phyloP scores from a whole-genome alignment of 2,888 invertebrate species.

The Hemaris fuciformis region DNA sequence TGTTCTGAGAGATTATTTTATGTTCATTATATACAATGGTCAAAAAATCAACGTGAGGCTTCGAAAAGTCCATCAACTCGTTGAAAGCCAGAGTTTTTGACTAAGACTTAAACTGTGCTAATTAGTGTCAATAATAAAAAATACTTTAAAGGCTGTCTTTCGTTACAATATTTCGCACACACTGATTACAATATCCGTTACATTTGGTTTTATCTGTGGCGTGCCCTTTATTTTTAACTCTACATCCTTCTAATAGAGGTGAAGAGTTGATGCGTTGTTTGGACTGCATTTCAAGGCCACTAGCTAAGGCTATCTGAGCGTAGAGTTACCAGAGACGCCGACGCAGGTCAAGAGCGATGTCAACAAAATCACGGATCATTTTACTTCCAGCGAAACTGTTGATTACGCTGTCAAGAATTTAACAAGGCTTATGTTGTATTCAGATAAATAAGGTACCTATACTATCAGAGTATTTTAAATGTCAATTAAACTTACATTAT shows the following conservation, averaged over 20 bases:
- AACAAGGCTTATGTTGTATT: neutral
- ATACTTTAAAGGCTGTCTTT: neutral
- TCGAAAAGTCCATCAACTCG: too few species aligned
- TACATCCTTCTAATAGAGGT: slow-evolving; percentile 6
- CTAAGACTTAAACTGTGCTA: too few species aligned
- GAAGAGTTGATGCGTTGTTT: slow-evolving; percentile 14
- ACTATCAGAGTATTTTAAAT: too few species aligned
- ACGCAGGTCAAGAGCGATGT: slow-evolving; percentile 48
- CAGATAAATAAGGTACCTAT: neutral
- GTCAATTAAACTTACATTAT: too few species aligned
- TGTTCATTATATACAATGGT: too few species aligned
- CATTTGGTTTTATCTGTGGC: slow-evolving; percentile 27
- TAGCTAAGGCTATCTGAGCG: slow-evolving; percentile 63
- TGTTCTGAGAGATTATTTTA: too few species aligned
- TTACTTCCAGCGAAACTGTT: slow-evolving; percentile 42
- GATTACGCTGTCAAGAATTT: neutral
- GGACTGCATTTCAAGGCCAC: slow-evolving; percentile 53
- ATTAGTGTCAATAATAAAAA: neutral
- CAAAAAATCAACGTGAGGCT: too few species aligned
- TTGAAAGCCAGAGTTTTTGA: too few species aligned
- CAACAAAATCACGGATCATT: slow-evolving; percentile 38
- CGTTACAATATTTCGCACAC: slow-evolving; percentile 18
- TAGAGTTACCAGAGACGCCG: slow-evolving; percentile 68
- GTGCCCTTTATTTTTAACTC: neutral
- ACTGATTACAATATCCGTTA: slow-evolving; percentile 65